phyloP scores from a whole-genome alignment of 2,113 vertebrate species.

The Arizona elegans region DNA sequence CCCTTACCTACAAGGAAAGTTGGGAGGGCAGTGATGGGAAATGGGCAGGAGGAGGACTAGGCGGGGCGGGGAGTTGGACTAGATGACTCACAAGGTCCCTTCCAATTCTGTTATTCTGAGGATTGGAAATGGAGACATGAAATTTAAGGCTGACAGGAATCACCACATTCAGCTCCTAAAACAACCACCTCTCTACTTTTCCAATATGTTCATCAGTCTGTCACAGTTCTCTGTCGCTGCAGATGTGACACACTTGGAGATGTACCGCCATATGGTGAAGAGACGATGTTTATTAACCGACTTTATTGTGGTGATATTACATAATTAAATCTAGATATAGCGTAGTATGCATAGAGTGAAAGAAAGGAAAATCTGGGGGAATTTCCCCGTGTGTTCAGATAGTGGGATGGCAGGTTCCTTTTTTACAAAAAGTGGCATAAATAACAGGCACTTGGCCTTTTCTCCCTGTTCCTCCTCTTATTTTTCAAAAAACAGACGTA shows the following conservation, averaged over 20 bases:
- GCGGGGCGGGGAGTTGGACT: no score
- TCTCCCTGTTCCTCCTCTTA: background rate
- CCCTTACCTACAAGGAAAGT: background rate
- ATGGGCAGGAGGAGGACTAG: background rate
- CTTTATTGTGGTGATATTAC: background rate
- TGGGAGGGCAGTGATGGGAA: background rate
- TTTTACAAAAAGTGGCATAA: background rate
- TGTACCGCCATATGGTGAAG: background rate
- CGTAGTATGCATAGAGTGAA: background rate
- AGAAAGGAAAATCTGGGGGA: background rate
- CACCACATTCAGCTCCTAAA: background rate
- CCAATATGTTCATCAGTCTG: background rate
- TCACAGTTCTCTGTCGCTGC: background rate
- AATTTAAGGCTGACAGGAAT: background rate
- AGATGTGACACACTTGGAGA: no score
- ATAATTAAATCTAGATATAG: background rate
- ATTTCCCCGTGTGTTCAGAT: background rate
- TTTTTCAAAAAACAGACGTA: background rate
- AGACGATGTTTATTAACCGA: background rate
- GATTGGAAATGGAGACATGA: background rate
- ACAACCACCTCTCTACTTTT: background rate
- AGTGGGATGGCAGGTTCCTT: background rate
- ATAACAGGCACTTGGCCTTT: background rate
- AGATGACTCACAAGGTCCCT: no score
- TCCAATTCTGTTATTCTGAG: no score